Base-by-base conservation (phyloP, 2,888 invertebrate species). In the Ophonus ardosiacus region DNA sequence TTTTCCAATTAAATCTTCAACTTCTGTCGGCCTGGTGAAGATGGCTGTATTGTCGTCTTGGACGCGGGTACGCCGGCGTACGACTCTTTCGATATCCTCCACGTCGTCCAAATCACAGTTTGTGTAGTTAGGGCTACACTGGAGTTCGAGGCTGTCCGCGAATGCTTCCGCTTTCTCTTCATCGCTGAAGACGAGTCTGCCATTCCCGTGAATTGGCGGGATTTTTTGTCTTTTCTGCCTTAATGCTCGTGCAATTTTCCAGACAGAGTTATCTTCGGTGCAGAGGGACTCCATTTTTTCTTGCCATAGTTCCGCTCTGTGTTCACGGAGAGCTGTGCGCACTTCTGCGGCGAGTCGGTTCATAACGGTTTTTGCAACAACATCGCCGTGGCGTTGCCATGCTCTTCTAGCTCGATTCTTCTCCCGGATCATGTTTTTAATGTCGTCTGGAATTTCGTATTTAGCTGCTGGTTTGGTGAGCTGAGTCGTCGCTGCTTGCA, bases 11-110 rank as follows among this genome's bases (percentile, higher is more conserved):
- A 63, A 10, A 10, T 24, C 18, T 24, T 6, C 24, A 8, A 68
- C 68, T 24, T 68, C 68, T 6, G 31, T 15, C 8, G 68, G 17
- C 8, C 31, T 76, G 57, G 82, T 84, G 15, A 31, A n/a, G n/a
- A n/a, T n/a, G n/a, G n/a, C n/a, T n/a, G n/a, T n/a, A n/a, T n/a
- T n/a, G n/a, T n/a, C n/a, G n/a, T n/a, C n/a, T n/a, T n/a, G n/a
- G n/a, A n/a, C n/a, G n/a, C n/a, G n/a, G n/a, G n/a, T n/a, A 31
- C 6, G 31, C 31, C 6, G 31, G 31, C 31, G 31, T 31, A 31
- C 5, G 31, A 4, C 0, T 31, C 31, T 31, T 6, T 51, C 43
- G 13, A 51, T 7, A 5, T 40, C 43, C 43, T 51, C 43, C 10
- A 51, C 43, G 43, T 51, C 43, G 4, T 51, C 13, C 43, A 51